phyloP scores from a whole-genome alignment of 2,888 invertebrate species.

The Eupithecia subfuscata region DNA sequence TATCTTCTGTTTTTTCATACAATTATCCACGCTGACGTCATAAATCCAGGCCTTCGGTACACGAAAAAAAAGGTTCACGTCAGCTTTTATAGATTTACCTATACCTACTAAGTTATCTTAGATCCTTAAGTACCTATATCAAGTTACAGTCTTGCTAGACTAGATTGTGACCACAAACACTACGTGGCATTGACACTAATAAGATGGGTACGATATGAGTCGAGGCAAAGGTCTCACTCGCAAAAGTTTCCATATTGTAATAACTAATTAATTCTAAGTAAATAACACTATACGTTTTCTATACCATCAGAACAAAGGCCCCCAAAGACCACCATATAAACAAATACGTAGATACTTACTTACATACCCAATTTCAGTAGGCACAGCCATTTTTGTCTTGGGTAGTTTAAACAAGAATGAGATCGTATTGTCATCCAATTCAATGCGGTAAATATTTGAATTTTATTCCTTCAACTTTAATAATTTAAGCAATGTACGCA shows the following conservation, averaged over 20 bases:
- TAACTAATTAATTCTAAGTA: background rate
- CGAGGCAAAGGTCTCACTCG: conserved; percentile 18
- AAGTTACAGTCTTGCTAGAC: conserved; percentile 66
- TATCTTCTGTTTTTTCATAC: too few species aligned
- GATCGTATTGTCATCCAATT: too few species aligned
- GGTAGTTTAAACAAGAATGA: too few species aligned
- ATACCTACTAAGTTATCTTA: conserved; percentile 32
- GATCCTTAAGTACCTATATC: conserved; percentile 56
- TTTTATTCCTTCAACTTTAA: too few species aligned
- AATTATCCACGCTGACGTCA: too few species aligned
- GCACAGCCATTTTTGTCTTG: too few species aligned
- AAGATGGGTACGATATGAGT: conserved; percentile 46
- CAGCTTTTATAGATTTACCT: background rate
- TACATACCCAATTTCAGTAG: too few species aligned
- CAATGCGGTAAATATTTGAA: too few species aligned
- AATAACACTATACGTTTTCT: background rate
- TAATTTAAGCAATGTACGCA: too few species aligned
- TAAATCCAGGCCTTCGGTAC: too few species aligned
- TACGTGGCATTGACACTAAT: conserved; percentile 78
- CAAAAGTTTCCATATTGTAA: conserved; percentile 3
- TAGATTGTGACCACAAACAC: conserved; percentile 71
- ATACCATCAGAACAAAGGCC: background rate
- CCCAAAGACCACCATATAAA: background rate
- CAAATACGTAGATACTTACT: background rate
- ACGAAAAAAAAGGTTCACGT: background rate